Percentiles rank a stretch among this genome's conserved stretches.
Conservation (phyloP, 2,888 invertebrate species). For the Nematopogon swammerdamellus region DNA sequence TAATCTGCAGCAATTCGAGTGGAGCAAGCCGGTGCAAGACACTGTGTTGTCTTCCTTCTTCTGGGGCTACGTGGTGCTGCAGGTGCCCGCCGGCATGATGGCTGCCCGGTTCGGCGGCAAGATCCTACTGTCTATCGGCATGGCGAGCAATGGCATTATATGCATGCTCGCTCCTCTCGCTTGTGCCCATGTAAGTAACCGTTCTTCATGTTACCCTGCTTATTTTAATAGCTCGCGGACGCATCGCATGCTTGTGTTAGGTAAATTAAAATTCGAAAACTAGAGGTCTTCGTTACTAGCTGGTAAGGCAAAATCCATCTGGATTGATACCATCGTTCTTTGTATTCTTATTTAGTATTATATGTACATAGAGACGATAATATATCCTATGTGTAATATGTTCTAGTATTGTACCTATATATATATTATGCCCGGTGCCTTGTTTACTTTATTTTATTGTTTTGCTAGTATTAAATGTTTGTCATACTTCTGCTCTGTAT, state of each 20-base stretch:
- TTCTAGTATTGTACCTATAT: too few relatives aligned
- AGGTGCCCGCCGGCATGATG: slow-evolving; percentile 69
- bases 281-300: slow-evolving; percentile 2
- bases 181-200: slow-evolving; percentile 15
- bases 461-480: too few relatives aligned
- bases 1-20: slow-evolving; percentile 51
- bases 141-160: slow-evolving; percentile 30
- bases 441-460: too few relatives aligned
- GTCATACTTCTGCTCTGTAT: too few relatives aligned
- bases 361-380: too few relatives aligned
- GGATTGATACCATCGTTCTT: too few relatives aligned
- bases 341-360: too few relatives aligned
- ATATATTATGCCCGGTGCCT: too few relatives aligned
- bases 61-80: slow-evolving; percentile 75
- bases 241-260: slow-evolving; percentile 18
- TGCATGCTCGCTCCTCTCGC: slow-evolving; percentile 35
- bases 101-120: slow-evolving; percentile 78
- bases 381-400: too few relatives aligned
- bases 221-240: background rate
- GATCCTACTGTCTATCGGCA: slow-evolving; percentile 15
- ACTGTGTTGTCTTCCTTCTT: slow-evolving; percentile 74
- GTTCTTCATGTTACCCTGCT: background rate
- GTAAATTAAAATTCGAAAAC: background rate
- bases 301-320: slow-evolving; percentile 1
- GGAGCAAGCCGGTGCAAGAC: slow-evolving; percentile 56